These are phyloP conservation scores for Dryas iulia DNA, from an alignment of 1,140 invertebrate species.

Conservation along the genomic window DNA sequence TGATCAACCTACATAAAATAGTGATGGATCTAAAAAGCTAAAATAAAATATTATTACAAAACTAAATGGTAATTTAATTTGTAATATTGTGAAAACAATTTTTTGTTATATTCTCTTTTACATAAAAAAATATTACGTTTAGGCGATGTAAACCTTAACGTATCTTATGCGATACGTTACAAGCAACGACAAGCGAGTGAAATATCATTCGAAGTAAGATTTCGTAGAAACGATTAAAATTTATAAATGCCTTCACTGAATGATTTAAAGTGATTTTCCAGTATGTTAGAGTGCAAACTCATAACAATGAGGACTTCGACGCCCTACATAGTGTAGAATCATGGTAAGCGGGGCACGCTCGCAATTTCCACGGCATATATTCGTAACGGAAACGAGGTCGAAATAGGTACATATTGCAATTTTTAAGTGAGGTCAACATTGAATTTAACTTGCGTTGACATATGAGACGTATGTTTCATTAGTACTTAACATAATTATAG, in stretches of 20 bases:
- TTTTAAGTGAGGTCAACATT: slow-evolving; percentile 1
- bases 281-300: slow-evolving; percentile 2
- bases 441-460: neutral
- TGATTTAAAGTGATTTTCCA: slow-evolving; percentile 1
- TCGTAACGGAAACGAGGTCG: slow-evolving; percentile 5
- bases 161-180: too few relatives aligned
- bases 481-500: too few relatives aligned
- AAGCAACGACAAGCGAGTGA: neutral
- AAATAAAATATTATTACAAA: too few relatives aligned
- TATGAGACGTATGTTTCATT: neutral
- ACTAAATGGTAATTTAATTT: too few relatives aligned
- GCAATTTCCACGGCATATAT: slow-evolving; percentile 11
- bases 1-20: too few relatives aligned
- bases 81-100: too few relatives aligned
- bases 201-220: neutral
- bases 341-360: neutral
- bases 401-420: slow-evolving; percentile 3
- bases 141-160: too few relatives aligned
- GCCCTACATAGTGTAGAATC: slow-evolving; percentile 2
- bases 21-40: too few relatives aligned
- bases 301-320: slow-evolving; percentile 9
- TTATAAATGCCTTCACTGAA: neutral
- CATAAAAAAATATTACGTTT: too few relatives aligned
- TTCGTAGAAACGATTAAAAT: neutral
- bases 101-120: too few relatives aligned